phyloP scores from a whole-genome alignment of 2,888 invertebrate species.

The Caradrina clavipalpis region DNA sequence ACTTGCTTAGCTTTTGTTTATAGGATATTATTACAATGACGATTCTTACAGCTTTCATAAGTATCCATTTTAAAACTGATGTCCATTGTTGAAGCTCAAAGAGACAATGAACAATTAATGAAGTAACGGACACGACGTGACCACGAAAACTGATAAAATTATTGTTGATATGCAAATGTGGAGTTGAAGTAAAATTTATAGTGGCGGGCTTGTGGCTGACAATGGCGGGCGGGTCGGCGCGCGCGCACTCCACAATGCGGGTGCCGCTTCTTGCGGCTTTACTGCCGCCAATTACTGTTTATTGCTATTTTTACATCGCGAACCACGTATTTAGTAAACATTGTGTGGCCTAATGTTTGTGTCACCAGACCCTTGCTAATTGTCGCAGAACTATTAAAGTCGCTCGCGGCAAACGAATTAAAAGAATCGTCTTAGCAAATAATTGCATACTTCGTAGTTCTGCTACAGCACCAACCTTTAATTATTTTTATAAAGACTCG shows the following conservation, averaged over 20 bases:
- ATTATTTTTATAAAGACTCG: slow-evolving; percentile 47
- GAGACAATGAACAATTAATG: slow-evolving; percentile 64
- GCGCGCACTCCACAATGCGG: slow-evolving; percentile 75
- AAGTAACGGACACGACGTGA: slow-evolving; percentile 67
- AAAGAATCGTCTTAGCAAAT: not conserved
- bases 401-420: slow-evolving; percentile 4
- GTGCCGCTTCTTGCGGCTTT: slow-evolving; percentile 74
- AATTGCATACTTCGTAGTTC: slow-evolving; percentile 4
- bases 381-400: slow-evolving; percentile 10
- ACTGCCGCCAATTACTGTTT: slow-evolving; percentile 78
- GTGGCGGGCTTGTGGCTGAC: slow-evolving; percentile 68
- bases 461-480: slow-evolving; percentile 10
- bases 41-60: slow-evolving; percentile 46
- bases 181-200: slow-evolving; percentile 74
- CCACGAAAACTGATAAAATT: slow-evolving; percentile 74
- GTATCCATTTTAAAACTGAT: slow-evolving; percentile 54
- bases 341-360: slow-evolving; percentile 56
- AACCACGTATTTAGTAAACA: slow-evolving; percentile 73
- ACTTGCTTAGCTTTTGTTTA: slow-evolving; percentile 47
- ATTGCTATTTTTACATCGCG: slow-evolving; percentile 70
- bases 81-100: slow-evolving; percentile 53
- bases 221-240: slow-evolving; percentile 69
- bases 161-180: slow-evolving; percentile 79
- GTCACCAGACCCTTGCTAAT: slow-evolving; percentile 15
- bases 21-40: slow-evolving; percentile 43